Evolutionary conservation across 1,140 invertebrate species (phyloP), one percentile per base, ranked within the genome.

Genomic region (Aplysia californica): DNA sequence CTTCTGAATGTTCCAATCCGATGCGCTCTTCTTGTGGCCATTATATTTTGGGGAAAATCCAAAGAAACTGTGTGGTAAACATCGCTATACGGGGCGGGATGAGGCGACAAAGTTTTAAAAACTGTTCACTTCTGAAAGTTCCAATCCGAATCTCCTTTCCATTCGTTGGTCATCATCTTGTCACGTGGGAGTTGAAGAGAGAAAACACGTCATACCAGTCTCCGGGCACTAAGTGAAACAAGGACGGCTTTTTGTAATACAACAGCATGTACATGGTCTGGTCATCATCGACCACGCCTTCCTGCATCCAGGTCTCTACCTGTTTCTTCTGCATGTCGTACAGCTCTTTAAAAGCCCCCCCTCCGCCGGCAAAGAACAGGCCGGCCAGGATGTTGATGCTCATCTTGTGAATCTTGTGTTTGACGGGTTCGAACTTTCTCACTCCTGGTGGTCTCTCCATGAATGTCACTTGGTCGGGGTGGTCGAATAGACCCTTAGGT

Each of bases 121-220:
- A n/a, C n/a, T n/a, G n/a, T n/a, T n/a, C n/a, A n/a, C n/a, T n/a
- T n/a, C n/a, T n/a, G n/a, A n/a, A n/a, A n/a, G n/a, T n/a, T n/a
- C n/a, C n/a, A n/a, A n/a, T n/a, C n/a, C n/a, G n/a, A n/a, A n/a
- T n/a, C n/a, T n/a, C n/a, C n/a, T n/a, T n/a, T n/a, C n/a, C n/a
- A n/a, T n/a, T n/a, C n/a, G n/a, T n/a, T n/a, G n/a, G n/a, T n/a
- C n/a, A n/a, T n/a, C n/a, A n/a, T n/a, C n/a, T n/a, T n/a, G n/a
- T n/a, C n/a, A n/a, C n/a, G n/a, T n/a, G 58, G 18, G 18, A 6
- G 26, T 61, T 61, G 35, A 75, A 75, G 3, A 75, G 61, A 33
- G 50, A 65, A 64, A 79, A 79, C 6, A 79, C 64, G 21, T 75
- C 72, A 31, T 39, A 68, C 72, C 73, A 79, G 56, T 71, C 77